Conservation (phyloP, 23 tunicate species). For the Ciona savignyi region DNA sequence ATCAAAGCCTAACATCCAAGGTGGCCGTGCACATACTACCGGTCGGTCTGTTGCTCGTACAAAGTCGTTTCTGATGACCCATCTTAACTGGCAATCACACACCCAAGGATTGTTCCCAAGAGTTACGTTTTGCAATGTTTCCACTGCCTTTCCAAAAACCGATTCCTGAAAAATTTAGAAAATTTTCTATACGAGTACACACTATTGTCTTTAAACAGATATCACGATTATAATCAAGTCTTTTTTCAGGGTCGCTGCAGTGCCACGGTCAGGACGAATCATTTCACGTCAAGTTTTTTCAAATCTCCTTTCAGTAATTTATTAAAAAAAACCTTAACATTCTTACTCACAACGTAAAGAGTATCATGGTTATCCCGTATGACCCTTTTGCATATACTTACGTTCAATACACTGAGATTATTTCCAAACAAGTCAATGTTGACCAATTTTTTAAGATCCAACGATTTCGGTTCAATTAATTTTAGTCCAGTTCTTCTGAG, state of each 20-base stretch:
- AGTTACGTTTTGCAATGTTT: neutral
- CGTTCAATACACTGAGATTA: slow-evolving; percentile 18
- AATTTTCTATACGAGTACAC: no score
- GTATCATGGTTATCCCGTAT: no score
- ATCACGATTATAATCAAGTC: no score
- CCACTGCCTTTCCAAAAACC: neutral
- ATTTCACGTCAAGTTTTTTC: no score
- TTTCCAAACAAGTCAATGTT: slow-evolving; percentile 32
- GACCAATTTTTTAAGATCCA: slow-evolving; percentile 12
- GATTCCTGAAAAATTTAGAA: slow-evolving; percentile 1
- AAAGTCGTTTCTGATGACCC: slow-evolving; percentile 24
- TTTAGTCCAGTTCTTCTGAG: slow-evolving; percentile 32
- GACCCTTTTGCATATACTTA: no score
- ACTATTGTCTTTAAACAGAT: no score
- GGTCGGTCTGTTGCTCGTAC: neutral
- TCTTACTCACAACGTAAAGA: no score
- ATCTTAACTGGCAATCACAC: slow-evolving; percentile 55
- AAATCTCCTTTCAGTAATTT: no score
- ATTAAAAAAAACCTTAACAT: no score
- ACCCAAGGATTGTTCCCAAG: slow-evolving; percentile 70
- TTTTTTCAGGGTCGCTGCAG: no score
- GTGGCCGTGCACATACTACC: slow-evolving; percentile 1
- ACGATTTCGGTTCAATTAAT: slow-evolving; percentile 9
- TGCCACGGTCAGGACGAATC: no score
- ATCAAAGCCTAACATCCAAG: neutral